These are phyloP conservation scores for Sebastes umbrosus DNA, from an alignment of 2,797 vertebrate species.

Conservation along the genomic window DNA sequence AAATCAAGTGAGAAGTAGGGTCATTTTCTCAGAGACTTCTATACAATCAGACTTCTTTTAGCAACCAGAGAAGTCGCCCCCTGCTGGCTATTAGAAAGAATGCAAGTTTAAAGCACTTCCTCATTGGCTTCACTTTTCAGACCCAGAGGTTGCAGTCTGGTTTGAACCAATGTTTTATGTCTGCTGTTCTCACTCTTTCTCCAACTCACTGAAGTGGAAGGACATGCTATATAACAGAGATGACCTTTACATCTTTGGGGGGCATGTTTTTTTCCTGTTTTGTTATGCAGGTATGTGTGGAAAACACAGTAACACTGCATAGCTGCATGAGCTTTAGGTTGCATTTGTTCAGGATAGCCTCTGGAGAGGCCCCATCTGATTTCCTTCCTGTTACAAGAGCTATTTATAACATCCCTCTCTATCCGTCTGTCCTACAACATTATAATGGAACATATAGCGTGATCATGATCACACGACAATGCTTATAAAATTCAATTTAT, in stretches of 20 bases:
- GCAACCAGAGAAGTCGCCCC: too few species aligned
- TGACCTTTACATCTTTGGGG: not conserved
- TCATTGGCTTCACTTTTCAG: too few species aligned
- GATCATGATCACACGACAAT: not conserved
- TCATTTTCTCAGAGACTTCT: too few species aligned
- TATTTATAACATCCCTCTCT: conserved; percentile 42
- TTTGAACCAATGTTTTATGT: not conserved
- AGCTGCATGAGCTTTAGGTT: not conserved
- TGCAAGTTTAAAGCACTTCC: not conserved
- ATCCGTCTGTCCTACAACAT: not conserved
- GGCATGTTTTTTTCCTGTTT: not conserved
- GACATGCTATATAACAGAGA: not conserved
- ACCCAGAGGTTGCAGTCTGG: not conserved
- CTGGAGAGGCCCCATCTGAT: conserved; percentile 51
- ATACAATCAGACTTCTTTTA: too few species aligned
- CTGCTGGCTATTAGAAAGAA: not conserved
- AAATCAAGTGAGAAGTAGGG: too few species aligned
- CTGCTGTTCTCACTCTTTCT: not conserved
- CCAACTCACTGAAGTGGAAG: not conserved
- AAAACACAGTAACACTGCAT: not conserved
- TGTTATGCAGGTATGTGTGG: not conserved
- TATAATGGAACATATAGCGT: not conserved
- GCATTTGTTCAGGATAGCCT: conserved; percentile 36
- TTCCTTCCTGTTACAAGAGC: conserved; percentile 63
- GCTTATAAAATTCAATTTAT: not conserved